Evolutionary conservation across 2,888 invertebrate genomes (phyloP).

Genomic region (Pseudoips prasinana): DNA sequence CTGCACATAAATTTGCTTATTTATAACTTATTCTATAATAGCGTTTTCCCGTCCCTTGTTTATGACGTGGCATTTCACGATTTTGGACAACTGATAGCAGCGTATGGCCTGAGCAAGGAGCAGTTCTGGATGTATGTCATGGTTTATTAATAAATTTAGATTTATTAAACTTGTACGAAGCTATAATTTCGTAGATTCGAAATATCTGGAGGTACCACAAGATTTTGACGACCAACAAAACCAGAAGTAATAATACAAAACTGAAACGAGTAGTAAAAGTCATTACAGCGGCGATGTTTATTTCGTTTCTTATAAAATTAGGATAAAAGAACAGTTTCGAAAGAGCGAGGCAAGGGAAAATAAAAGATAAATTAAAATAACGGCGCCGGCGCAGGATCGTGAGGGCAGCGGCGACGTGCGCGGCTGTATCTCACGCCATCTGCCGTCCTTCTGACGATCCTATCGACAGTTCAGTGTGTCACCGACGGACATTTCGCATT

Average conservation of each 20-base stretch:
- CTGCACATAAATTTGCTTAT: constrained; percentile 18
- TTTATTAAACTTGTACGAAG: no score
- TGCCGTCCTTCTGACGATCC: constrained; percentile 51
- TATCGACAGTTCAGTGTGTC: constrained; percentile 62
- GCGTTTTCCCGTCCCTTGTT: not conserved
- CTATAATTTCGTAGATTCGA: no score
- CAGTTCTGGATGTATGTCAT: not conserved
- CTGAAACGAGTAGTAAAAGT: no score
- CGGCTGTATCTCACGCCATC: constrained; percentile 69
- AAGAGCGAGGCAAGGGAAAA: constrained; percentile 29
- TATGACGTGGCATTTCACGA: no score
- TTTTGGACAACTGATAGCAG: no score
- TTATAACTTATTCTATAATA: constrained; percentile 9
- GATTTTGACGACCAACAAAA: no score
- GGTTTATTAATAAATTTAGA: no score
- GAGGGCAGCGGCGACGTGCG: constrained; percentile 57
- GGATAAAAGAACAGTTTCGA: constrained; percentile 26
- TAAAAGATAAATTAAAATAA: constrained; percentile 48
- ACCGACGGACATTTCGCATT: constrained; percentile 55
- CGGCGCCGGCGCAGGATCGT: constrained; percentile 39
- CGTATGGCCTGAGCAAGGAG: no score
- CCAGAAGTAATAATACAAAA: no score
- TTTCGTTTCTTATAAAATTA: constrained; percentile 3
- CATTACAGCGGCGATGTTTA: no score
- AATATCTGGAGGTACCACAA: no score